phyloP scores from a whole-genome alignment of 2,888 invertebrate species.

The Abrostola tripartita region DNA sequence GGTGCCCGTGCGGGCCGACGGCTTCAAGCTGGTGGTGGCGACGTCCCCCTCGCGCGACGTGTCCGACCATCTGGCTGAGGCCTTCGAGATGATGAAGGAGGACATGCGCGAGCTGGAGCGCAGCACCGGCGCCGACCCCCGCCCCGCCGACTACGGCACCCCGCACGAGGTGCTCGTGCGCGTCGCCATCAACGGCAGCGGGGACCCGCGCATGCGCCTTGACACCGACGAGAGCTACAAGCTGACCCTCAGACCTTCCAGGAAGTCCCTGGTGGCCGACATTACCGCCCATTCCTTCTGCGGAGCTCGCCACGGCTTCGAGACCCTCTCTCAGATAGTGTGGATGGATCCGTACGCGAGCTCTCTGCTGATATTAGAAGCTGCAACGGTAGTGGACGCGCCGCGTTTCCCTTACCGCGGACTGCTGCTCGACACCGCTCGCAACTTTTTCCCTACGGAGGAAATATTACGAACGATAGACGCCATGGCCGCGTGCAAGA shows the following conservation, averaged over 20 bases:
- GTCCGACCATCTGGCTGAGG: constrained; percentile 79
- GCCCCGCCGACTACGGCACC: constrained; percentile 69
- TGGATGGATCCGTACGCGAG: constrained; percentile 92
- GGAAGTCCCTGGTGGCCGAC: constrained; percentile 86
- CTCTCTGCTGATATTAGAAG: constrained; percentile 90
- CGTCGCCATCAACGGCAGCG: constrained; percentile 86
- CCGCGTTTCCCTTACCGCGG: constrained; percentile 94
- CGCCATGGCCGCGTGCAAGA: constrained; percentile 96
- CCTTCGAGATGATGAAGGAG: constrained; percentile 85
- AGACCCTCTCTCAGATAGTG: constrained; percentile 93
- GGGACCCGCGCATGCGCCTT: constrained; percentile 88
- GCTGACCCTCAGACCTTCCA: constrained; percentile 87
- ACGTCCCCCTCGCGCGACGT: constrained; percentile 77
- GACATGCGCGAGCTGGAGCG: constrained; percentile 84
- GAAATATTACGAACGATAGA: constrained; percentile 92
- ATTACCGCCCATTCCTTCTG: constrained; percentile 91
- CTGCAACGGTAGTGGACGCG: constrained; percentile 91
- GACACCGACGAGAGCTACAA: constrained; percentile 93
- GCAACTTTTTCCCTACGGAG: constrained; percentile 94
- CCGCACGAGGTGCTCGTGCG: constrained; percentile 81
- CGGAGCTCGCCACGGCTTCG: constrained; percentile 93
- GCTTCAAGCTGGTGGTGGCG: constrained; percentile 81
- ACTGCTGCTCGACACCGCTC: constrained; percentile 95
- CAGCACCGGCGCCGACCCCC: constrained; percentile 65
- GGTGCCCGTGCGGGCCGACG: constrained; percentile 87